Percentiles rank a stretch among this genome's conserved stretches.
phyloP scores from a whole-genome alignment of 1,140 invertebrate species.

The Tetragonula clypearis region DNA sequence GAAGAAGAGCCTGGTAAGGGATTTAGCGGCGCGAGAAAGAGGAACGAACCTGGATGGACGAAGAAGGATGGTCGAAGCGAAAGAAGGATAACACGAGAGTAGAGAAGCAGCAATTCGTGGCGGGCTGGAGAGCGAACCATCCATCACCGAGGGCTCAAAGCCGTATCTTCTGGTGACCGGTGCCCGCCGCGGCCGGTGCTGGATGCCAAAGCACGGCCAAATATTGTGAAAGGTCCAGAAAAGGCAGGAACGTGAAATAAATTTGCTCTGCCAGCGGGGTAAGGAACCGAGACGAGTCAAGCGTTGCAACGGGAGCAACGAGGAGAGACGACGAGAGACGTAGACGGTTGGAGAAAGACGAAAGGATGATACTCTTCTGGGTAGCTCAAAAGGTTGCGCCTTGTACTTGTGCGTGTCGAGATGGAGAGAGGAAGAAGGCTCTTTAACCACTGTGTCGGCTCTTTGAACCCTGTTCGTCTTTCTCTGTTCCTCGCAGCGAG shows the following conservation, averaged over 20 bases:
- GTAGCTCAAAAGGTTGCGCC: slow-evolving; percentile 68
- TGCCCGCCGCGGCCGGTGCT: slow-evolving; percentile 58
- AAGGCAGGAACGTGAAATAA: slow-evolving; percentile 81
- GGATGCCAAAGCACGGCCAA: slow-evolving; percentile 78
- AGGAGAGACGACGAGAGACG: slow-evolving; percentile 47
- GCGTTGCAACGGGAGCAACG: slow-evolving; percentile 15
- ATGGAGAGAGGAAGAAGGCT: slow-evolving; percentile 71
- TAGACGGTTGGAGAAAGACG: slow-evolving; percentile 52
- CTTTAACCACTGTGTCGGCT: slow-evolving; percentile 80
- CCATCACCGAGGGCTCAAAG: slow-evolving; percentile 80
- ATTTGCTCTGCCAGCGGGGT: slow-evolving; percentile 70
- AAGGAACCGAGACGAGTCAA: background rate
- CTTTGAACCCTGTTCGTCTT: slow-evolving; percentile 75
- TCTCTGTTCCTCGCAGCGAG: slow-evolving; percentile 8
- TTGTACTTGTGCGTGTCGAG: slow-evolving; percentile 71
- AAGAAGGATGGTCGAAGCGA: background rate
- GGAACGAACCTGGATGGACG: background rate
- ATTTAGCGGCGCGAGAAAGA: slow-evolving; percentile 33
- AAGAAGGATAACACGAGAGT: slow-evolving; percentile 43
- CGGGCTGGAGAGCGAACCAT: slow-evolving; percentile 75
- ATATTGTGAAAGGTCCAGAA: slow-evolving; percentile 83
- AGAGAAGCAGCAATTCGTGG: slow-evolving; percentile 71
- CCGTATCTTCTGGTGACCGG: slow-evolving; percentile 74
- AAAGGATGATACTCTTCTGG: slow-evolving; percentile 60
- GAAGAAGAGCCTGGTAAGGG: slow-evolving; percentile 49